Conservation (phyloP, 2,888 invertebrate genomes). For the Rhyacophila evoluta region DNA sequence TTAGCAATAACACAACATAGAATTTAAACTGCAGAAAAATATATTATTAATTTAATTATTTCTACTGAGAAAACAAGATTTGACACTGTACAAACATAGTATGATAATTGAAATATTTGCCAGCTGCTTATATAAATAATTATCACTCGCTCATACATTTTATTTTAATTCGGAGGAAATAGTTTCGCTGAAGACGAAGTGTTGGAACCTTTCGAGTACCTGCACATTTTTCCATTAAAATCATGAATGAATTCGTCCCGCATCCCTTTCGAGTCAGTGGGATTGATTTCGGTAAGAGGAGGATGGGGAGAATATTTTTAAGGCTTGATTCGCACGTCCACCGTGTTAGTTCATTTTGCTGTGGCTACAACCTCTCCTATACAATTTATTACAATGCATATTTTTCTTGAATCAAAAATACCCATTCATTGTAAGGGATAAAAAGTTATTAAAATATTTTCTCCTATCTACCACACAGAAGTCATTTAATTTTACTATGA, state of each 20-base stretch:
- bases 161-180: too few relatives aligned
- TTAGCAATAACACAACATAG: too few relatives aligned
- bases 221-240: constrained; percentile 44
- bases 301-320: constrained; percentile 34
- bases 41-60: too few relatives aligned
- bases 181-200: background rate
- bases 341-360: constrained; percentile 37
- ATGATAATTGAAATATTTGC: too few relatives aligned
- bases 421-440: background rate
- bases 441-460: constrained; percentile 20
- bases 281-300: constrained; percentile 25
- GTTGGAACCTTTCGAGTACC: background rate
- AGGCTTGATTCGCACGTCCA: constrained; percentile 47
- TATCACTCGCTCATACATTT: too few relatives aligned
- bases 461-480: too few relatives aligned
- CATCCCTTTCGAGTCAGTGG: background rate
- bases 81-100: too few relatives aligned
- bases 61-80: too few relatives aligned
- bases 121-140: too few relatives aligned
- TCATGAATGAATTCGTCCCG: constrained; percentile 44
- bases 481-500: too few relatives aligned
- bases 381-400: constrained; percentile 37
- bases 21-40: too few relatives aligned
- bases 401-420: constrained; percentile 28
- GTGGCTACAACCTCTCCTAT: constrained; percentile 17